Base-by-base conservation (phyloP, 2,888 invertebrate species). In the Chrysolina oricalcia region DNA sequence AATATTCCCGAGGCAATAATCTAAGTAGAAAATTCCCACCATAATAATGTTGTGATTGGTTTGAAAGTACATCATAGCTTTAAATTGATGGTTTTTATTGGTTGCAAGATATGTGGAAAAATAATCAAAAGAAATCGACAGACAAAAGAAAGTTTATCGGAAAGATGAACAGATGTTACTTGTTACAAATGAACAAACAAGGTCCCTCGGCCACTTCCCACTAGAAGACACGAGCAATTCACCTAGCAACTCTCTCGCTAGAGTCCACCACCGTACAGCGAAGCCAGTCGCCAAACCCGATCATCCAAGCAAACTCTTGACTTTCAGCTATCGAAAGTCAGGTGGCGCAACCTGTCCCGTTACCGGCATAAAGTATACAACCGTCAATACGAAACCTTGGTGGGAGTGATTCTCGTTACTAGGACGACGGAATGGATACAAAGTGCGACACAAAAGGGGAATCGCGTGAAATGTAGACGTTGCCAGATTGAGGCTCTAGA, bases 281-380 rank as follows among this genome's bases (percentile, higher is more conserved):
- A 19, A 43, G 62, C 53, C 5, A 9, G 41, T 21, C 27, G 13
- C 19, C 15, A 17, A 43, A 50, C 56, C 41, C 0, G 1, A 59
- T 59, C 27, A 10, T 10, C 9, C 13, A 3, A 56, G 27, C 19
- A 40, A 23, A 48, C 27, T 8, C 1, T 15, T 1, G 4, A 5
- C 9, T 19, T 65, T 73, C 72, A 43, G 10, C 70, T 59, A 66
- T 9, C 11, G n/a, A 19, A 40, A 27, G 40, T 13, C 63, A 75
- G 75, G 72, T 75, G 75, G 65, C 75, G 72, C 21, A 43, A 75
- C 70, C 56, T 27, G 62, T 56, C 41, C 41, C 43, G 41, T 15
- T 19, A 17, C 8, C n/a, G n/a, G 15, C 17, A 17, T n/a, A 8
- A 21, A 48, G 0, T 5, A 21, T 46, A 10, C 66, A 27, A 1